A percentile compares a stretch with the other conserved stretches of the same genome.
phyloP scores from a whole-genome alignment of 2,797 vertebrate species.

The Artibeus lituratus region DNA sequence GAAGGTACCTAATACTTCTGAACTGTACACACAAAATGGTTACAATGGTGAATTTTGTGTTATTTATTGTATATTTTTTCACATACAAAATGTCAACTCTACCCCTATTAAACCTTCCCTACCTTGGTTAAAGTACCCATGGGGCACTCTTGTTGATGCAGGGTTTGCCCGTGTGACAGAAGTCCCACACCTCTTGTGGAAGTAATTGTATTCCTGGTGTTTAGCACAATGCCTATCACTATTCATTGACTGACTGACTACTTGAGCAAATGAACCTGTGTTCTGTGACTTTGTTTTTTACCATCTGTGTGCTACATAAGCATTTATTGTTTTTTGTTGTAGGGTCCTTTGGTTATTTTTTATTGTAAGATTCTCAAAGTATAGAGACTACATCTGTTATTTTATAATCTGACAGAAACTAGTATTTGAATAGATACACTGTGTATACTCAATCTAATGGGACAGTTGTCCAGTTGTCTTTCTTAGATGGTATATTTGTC shows the following conservation, averaged over 20 bases:
- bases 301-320: neutral
- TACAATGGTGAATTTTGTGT: neutral
- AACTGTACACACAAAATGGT: too few species aligned
- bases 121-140: neutral
- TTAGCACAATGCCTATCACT: neutral
- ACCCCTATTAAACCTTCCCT: neutral
- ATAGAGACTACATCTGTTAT: neutral
- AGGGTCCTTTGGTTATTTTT: neutral
- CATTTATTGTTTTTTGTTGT: neutral
- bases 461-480: neutral
- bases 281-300: neutral
- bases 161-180: neutral
- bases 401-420: neutral
- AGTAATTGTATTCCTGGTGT: neutral
- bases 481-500: neutral
- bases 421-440: neutral
- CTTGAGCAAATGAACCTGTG: neutral
- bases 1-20: neutral
- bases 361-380: neutral
- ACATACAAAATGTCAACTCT: neutral
- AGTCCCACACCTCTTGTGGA: neutral
- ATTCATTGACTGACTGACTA: neutral
- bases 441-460: neutral
- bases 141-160: neutral
- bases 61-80: neutral